Base-by-base conservation (phyloP, 2,797 vertebrate species). In the Anolis apletophallus region DNA sequence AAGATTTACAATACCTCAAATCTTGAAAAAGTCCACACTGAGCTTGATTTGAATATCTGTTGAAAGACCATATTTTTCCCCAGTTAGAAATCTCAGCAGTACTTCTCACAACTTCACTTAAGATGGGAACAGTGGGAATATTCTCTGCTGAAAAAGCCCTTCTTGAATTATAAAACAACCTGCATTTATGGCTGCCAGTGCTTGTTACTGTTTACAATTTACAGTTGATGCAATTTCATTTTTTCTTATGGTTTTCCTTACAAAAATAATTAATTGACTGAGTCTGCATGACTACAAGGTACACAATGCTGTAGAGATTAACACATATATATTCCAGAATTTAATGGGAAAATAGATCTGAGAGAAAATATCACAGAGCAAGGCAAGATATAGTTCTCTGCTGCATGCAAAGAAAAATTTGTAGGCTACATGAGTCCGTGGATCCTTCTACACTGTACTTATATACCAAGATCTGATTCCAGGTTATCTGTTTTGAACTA, bases 1-100 rank as follows among this genome's bases (percentile, higher is more conserved):
- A 72, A 94, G 94, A 95, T 95, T 95, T 96, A 95, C 90, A 92
- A 36, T 78, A 75, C 89, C 76, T 36, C 14, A 0, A 89, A 87
- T 86, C 54, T 2, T 73, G 80, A 87, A 88, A 26, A 94, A 93
- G 82, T 89, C 89, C 87, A 40, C 85, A 94, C 88, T 68, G 84
- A 85, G 81, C 32, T 91, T 86, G 83, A 94, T 95, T 94, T 94
- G 87, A 95, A 94, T 95, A 94, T 91, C 91, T 88, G 80, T 80
- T 93, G 92, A 85, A 87, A 87, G 88, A 88, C 84, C 83, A 91
- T 85, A 94, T 93, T 86, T 90, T 93, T 52, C 90, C 82, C 82
- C 87, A 83, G 87, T 79, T 54, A 87, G 59, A 89, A 89, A 86
- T 69, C 91, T 83, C 90, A 89, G 85, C 87, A 76, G 64, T 81